Base-by-base conservation (phyloP, 2,888 invertebrate species). In the Dynastes maya region DNA sequence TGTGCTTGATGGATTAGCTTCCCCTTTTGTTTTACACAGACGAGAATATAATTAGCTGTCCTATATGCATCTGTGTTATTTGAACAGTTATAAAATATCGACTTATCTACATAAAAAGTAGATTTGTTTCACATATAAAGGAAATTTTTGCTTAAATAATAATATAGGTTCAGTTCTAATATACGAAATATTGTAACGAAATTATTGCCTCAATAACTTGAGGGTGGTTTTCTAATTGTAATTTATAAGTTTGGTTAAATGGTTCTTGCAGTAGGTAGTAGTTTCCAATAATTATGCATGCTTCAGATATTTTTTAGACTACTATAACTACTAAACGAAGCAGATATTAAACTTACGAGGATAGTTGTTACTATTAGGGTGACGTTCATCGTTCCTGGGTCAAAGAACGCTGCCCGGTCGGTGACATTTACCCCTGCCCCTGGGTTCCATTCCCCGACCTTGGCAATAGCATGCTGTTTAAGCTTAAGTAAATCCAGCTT, bases 321-420 rank as follows among this genome's bases (percentile, higher is more conserved):
- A 5, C 11, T 11, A 1, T 45, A 11, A 1, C 1, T 45, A 45
- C 9, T 11, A 45, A 8, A 9, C 11, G 2, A 45, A 45, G 45
- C 11, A 8, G 9, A 9, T 45, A 11, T 45, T 11, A 45, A 45
- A 89, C 92, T 91, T 87, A 95, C 95, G 90, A 94, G 89, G 85
- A 94, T 94, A 13, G 95, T 95, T 79, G 94, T 94, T 70, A 95
- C 94, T 65, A 94, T 91, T n/a, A 95, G 89, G 1, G 95, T 94
- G 40, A 94, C 93, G 86, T 95, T 95, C 89, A 93, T 92, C 0
- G 91, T 90, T 16, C 93, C 93, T 1, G 93, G 91, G 86, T 94
- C 94, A 86, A 93, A 94, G 87, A 95, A 94, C 53, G 94, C 92
- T 11, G 91, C 91, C 13, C 91, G 90, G 86, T 94, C 94, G 0